Evolutionary conservation across 2,888 invertebrate species (phyloP).

Genomic region (Willowsia nigromaculata): DNA sequence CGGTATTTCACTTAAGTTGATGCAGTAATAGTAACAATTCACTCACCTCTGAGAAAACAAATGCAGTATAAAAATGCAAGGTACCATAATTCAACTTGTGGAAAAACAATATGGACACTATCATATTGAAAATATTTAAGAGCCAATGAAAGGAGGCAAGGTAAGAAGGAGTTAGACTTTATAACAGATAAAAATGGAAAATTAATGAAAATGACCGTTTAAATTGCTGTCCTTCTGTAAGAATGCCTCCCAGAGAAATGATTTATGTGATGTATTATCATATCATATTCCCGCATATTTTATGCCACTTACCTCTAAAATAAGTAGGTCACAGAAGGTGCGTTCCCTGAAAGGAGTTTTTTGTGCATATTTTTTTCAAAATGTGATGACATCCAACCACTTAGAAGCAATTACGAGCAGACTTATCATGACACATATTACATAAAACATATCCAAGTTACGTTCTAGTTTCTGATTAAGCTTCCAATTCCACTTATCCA

Average conservation of each 20-base stretch:
- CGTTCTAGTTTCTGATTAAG: no score
- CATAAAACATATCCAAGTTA: not conserved
- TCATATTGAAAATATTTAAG: no score
- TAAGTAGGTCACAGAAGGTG: not conserved
- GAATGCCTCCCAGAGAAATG: not conserved
- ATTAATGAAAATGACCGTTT: not conserved
- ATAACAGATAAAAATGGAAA: not conserved
- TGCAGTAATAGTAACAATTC: not conserved
- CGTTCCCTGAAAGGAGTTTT: not conserved
- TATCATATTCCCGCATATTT: conserved; percentile 21
- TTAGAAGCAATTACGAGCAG: no score
- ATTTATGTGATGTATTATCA: conserved; percentile 18
- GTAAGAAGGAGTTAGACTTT: not conserved
- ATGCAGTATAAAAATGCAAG: no score
- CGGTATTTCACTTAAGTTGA: not conserved
- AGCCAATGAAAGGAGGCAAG: no score
- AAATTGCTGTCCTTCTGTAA: not conserved
- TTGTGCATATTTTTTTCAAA: not conserved
- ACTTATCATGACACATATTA: not conserved
- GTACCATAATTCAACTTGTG: no score
- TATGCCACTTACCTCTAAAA: no score
- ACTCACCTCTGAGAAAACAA: not conserved
- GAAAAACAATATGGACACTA: no score
- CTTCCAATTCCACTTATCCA: no score
- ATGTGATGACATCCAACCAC: not conserved